phyloP scores from a whole-genome alignment of 2,797 vertebrate genomes.

The Xenops minutus region DNA sequence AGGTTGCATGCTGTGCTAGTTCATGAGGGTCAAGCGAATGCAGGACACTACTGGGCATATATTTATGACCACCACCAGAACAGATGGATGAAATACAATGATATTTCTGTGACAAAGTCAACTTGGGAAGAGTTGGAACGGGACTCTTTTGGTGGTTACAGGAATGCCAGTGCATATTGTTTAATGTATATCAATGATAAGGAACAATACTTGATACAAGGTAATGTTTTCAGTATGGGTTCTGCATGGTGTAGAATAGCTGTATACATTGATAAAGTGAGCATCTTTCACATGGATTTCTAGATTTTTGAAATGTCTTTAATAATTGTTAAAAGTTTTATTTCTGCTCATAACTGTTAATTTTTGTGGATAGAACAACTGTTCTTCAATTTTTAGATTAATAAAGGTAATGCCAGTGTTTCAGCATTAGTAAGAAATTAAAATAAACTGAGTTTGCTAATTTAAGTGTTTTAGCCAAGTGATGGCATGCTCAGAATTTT shows the following conservation, averaged over 20 bases:
- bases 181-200: constrained; percentile 99
- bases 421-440: not conserved
- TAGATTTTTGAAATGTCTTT: not conserved
- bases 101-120: constrained; percentile 96
- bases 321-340: not conserved
- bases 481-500: not conserved
- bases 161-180: constrained; percentile 97
- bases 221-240: constrained; percentile 63
- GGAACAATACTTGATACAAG: constrained; percentile 95
- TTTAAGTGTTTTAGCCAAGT: not conserved
- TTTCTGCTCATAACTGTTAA: not conserved
- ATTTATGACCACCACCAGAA: constrained; percentile 92
- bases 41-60: constrained; percentile 99
- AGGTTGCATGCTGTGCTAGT: constrained; percentile 95
- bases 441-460: not conserved
- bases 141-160: constrained; percentile 96
- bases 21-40: constrained; percentile 96
- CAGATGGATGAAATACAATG: constrained; percentile 99
- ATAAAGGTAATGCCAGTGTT: not conserved
- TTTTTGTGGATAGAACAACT: not conserved
- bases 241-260: not conserved
- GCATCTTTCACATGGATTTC: not conserved
- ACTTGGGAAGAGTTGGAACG: constrained; percentile 97
- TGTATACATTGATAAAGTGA: not conserved
- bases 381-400: not conserved